Base-by-base conservation (phyloP, 2,113 vertebrate genomes). In the Lucifuga dentata region DNA sequence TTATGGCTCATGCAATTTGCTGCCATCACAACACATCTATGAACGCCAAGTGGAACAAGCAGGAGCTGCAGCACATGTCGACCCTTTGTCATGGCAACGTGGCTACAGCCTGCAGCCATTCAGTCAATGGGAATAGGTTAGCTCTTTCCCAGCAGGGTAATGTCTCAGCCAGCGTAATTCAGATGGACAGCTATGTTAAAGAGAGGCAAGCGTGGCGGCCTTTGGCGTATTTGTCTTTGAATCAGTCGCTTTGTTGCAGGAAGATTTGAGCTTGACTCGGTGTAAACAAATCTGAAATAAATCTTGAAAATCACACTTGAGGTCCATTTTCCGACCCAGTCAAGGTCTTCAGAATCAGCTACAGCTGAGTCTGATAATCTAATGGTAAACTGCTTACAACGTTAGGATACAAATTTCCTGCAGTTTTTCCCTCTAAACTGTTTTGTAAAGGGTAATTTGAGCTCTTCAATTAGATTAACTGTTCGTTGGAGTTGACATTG, bases 11-110 rank as follows among this genome's bases (percentile, higher is more conserved):
- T 46, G 83, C 46, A 56, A 41, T 41, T 33, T 29, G 39, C 61
- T 90, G 78, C 86, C 84, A 71, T 85, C 86, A 86, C 81, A 91
- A 90, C 82, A 90, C 64, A 24, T 44, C 50, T 17, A 44, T 66
- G 10, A 76, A 76, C 66, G 71, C 59, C 50, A 61, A 39, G 35
- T 23, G 71, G 26, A 66, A 66, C 49, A 53, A 57, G 23, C 29
- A 43, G 65, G 63, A 74, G 74, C 43, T 44, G 44, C 59, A 74
- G 70, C 72, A 64, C 76, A 69, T 41, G 38, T 11, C 51, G 63
- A 72, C 8, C n/a, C 6, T 68, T 80, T 81, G 85, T 87, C 89
- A 90, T 86, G 87, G 85, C 75, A 91, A 90, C 84, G 80, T 9
- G 53, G 71, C 43, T 57, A 20, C 55, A 53, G 76, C 56, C 75